These are phyloP conservation scores for Trematomus loennbergii DNA, from an alignment of 2,113 vertebrate species.

Conservation along the genomic window DNA sequence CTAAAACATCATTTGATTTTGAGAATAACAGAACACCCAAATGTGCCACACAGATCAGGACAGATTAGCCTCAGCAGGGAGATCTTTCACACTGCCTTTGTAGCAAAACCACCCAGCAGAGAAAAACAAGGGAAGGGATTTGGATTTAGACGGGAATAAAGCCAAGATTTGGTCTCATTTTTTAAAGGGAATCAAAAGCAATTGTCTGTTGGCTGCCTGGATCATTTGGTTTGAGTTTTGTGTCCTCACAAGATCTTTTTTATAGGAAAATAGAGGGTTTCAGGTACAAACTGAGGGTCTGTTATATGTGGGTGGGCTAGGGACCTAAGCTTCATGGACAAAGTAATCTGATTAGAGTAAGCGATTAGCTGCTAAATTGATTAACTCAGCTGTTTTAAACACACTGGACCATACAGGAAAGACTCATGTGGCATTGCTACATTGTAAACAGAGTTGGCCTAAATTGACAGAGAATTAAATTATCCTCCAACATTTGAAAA, in stretches of 20 bases:
- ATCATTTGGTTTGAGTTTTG: constrained; percentile 39
- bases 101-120: constrained; percentile 49
- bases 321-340: constrained; percentile 22
- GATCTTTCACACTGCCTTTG: constrained; percentile 52
- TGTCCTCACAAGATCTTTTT: constrained; percentile 36
- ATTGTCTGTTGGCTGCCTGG: constrained; percentile 29
- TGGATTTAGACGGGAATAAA: constrained; percentile 42
- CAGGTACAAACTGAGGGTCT: not conserved
- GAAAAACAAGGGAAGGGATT: constrained; percentile 53
- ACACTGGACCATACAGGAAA: constrained; percentile 6
- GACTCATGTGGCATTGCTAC: constrained; percentile 32
- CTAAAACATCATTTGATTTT: constrained; percentile 32
- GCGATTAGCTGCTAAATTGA: constrained; percentile 46
- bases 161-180: constrained; percentile 48
- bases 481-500: not conserved
- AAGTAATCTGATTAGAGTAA: constrained; percentile 66
- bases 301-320: constrained; percentile 53
- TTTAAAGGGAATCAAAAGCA: constrained; percentile 42
- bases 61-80: constrained; percentile 52
- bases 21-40: constrained; percentile 40
- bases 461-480: not conserved
- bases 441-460: not conserved
- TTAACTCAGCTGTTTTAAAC: constrained; percentile 48
- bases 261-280: not conserved
- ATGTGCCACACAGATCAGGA: constrained; percentile 54